Evolutionary conservation across 2,888 invertebrate species (phyloP).

Genomic region (Ophion obscuratus): DNA sequence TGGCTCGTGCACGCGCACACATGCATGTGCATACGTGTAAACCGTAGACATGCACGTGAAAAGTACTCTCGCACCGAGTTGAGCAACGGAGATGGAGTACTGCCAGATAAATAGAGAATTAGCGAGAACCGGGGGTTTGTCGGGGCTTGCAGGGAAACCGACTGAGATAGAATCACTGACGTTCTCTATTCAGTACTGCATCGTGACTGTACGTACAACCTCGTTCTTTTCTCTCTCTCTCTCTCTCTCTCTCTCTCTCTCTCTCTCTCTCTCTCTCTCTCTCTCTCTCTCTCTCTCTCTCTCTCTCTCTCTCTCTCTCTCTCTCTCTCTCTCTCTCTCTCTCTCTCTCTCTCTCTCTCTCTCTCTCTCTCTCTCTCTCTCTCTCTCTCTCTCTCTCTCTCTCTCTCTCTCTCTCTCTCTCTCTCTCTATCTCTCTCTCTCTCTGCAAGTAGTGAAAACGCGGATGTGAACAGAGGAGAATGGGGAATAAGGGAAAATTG

Average conservation of each 20-base stretch:
- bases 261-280: no score
- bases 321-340: no score
- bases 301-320: no score
- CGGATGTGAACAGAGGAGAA: conserved; percentile 52
- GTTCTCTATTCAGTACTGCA: conserved; percentile 5
- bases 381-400: no score
- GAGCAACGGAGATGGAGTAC: conserved; percentile 46
- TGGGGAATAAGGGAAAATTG: conserved; percentile 54
- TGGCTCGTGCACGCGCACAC: not conserved
- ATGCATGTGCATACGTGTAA: not conserved
- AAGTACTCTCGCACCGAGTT: conserved; percentile 45
- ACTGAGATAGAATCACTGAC: conserved; percentile 39
- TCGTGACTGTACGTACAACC: not conserved
- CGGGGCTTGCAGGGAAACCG: conserved; percentile 11
- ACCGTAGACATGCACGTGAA: conserved; percentile 39
- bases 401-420: no score
- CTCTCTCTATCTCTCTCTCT: no score
- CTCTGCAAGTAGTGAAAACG: conserved; percentile 24
- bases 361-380: not conserved
- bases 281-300: no score
- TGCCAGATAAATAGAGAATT: conserved; percentile 58
- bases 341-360: no score
- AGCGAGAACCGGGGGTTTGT: conserved; percentile 16
- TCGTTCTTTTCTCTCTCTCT: not conserved
- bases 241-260: not conserved